Conservation (phyloP, 2,113 vertebrate species). For the Oreochromis aureus region DNA sequence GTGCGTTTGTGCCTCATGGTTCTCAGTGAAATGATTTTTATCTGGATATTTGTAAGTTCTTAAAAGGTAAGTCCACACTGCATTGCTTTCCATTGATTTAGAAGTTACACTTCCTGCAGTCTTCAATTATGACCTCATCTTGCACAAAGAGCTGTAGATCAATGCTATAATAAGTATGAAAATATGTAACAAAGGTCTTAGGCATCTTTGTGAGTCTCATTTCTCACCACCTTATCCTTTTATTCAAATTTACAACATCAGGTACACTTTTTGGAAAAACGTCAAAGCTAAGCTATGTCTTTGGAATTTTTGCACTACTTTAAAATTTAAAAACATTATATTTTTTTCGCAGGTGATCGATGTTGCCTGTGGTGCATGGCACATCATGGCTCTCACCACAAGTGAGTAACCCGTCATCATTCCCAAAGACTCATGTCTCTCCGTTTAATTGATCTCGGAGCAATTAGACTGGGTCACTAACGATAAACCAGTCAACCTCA, state of each 20-base stretch:
- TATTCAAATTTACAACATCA: background rate
- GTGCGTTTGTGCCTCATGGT: background rate
- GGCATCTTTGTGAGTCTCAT: background rate
- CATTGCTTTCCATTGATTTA: background rate
- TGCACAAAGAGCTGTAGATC: background rate
- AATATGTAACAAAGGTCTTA: background rate
- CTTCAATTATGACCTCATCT: background rate
- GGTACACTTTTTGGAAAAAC: background rate
- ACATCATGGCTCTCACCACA: slow-evolving; percentile 44
- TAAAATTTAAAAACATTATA: background rate
- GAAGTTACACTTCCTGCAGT: background rate
- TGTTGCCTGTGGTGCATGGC: slow-evolving; percentile 57
- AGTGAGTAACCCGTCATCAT: slow-evolving; percentile 16
- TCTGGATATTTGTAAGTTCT: slow-evolving; percentile 4
- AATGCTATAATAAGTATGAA: background rate
- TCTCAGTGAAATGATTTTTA: background rate
- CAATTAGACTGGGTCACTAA: background rate
- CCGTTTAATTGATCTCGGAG: background rate
- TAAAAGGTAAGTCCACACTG: background rate
- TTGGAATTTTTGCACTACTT: background rate
- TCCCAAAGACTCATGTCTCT: background rate
- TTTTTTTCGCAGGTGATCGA: slow-evolving; percentile 33
- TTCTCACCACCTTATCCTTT: background rate
- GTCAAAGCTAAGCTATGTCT: background rate
- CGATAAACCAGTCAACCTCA: background rate